Evolutionary conservation across 2,113 vertebrate species (phyloP), one percentile per base, ranked within the genome.

Genomic region (Pygoscelis antarcticus): DNA sequence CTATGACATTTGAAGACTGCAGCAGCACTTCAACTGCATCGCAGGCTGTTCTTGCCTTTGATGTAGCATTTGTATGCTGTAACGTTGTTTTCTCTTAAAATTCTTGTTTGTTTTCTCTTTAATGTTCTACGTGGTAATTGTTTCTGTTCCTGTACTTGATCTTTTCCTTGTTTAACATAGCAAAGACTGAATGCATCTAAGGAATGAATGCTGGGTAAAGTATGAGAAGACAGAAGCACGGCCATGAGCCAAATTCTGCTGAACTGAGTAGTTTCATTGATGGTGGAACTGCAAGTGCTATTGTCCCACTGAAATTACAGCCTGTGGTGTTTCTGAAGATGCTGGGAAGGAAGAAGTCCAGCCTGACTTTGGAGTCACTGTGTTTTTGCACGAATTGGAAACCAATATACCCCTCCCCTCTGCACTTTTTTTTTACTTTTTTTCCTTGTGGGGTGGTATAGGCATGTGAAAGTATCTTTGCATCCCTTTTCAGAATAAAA

Each of bases 361-460:
- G 5, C 38, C 40, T 76, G 57, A 25, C n/a, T 84, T 82, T 72
- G 52, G 44, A 76, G n/a, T 66, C 14, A 9, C 40, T 86, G 55
- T 65, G 36, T 3, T 88, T 92, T 86, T 74, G 22, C 26, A 13
- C 74, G 6, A 70, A 26, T 30, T 74, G 29, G 25, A 85, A 74
- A 27, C 14, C 20, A 85, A 0, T 9, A 18, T 26, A 34, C 1
- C 2, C 5, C 4, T 82, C 16, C 7, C 34, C 13, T 44, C 16
- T 13, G 29, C 4, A 3, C 23, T 4, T 47, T 19, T 16, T 14
- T 20, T 23, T 20, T 16, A 42, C 4, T 60, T 32, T 29, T 30
- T n/a, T 19, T 38, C 40, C 40, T 47, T 46, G 6, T 40, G 25
- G 12, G 13, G 2, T 21, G 6, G 5, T n/a, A 10, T 0, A 77